These are phyloP conservation scores for Hanleya hanleyi DNA, from an alignment of 2,888 invertebrate genomes.

Conservation along the genomic window DNA sequence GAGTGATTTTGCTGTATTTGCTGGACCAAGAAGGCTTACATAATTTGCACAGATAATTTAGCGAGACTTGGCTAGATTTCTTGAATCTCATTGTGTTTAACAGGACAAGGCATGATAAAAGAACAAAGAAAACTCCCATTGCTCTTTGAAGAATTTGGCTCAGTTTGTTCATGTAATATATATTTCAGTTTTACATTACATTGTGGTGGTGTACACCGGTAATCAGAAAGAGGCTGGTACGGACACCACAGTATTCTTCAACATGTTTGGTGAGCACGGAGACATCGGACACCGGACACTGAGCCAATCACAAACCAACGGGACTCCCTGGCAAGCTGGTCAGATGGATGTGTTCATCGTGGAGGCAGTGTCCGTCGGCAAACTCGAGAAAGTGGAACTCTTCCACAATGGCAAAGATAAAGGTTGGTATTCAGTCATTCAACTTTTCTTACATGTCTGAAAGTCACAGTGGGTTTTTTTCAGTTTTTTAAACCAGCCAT, in stretches of 20 bases:
- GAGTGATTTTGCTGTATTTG: too few relatives aligned
- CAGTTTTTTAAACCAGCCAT: not conserved
- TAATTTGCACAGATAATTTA: too few relatives aligned
- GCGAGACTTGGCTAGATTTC: too few relatives aligned
- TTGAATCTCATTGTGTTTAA: too few relatives aligned
- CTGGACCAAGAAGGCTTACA: too few relatives aligned
- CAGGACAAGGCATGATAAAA: too few relatives aligned
- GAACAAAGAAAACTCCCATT: too few relatives aligned
- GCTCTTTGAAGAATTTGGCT: too few relatives aligned
- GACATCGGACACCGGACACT: constrained; percentile 60
- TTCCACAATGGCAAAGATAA: constrained; percentile 58
- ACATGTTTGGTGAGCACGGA: constrained; percentile 63
- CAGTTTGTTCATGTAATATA: not conserved
- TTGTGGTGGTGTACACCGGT: constrained; percentile 67
- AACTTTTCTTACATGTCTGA: not conserved
- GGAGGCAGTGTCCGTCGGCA: constrained; percentile 68
- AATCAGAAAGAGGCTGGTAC: constrained; percentile 55
- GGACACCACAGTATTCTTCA: constrained; percentile 57
- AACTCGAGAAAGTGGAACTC: constrained; percentile 57
- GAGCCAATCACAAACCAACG: constrained; percentile 17
- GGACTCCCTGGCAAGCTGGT: constrained; percentile 48
- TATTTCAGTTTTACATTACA: constrained; percentile 60
- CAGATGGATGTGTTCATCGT: constrained; percentile 66
- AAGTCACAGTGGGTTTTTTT: not conserved
- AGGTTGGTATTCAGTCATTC: constrained; percentile 30